Evolutionary conservation across 2,113 vertebrate species (phyloP), one percentile per base, ranked within the genome.

Genomic region (Lucifuga dentata): DNA sequence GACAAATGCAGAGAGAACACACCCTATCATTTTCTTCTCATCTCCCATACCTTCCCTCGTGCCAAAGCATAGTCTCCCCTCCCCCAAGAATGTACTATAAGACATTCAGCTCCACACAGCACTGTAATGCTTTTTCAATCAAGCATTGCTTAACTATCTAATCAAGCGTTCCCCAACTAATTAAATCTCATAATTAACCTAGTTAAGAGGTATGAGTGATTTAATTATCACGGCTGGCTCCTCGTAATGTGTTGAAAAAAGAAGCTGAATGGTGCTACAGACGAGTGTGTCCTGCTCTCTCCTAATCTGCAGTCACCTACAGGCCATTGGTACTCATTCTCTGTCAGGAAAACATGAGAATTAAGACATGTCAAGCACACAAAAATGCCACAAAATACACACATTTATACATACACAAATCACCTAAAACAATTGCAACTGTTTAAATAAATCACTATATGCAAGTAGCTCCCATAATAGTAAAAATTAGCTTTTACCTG

Each of bases 151-250:
- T 83, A 85, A 80, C 72, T 76, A 64, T 62, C 81, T 72, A 85
- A 87, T 88, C 84, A 80, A 35, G 63, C 81, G 68, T 63, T 84
- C 60, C 7, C 70, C 55, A 66, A 70, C 78, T 80, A 88, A 89
- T 90, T 90, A 83, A 84, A 76, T 81, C 73, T 59, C n/a, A 39
- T 90, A 73, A 90, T 91, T 87, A 72, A 35, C 76, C 74, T 63
- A 65, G 70, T 87, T 76, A 69, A 66, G 68, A 78, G 62, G 66
- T 86, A 63, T 70, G 35, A 71, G 61, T 69, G 73, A 89, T 84
- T 81, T 77, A 68, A 90, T 90, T 88, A 82, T 57, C 55, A 64
- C 33, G 56, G 50, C 19, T 50, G 46, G 23, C 24, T 82, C 60
- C 46, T 65, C 67, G 58, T 70, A 55, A 75, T 65, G 53, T 32